phyloP scores from a whole-genome alignment of 2,113 vertebrate species.

The Nicator chloris region DNA sequence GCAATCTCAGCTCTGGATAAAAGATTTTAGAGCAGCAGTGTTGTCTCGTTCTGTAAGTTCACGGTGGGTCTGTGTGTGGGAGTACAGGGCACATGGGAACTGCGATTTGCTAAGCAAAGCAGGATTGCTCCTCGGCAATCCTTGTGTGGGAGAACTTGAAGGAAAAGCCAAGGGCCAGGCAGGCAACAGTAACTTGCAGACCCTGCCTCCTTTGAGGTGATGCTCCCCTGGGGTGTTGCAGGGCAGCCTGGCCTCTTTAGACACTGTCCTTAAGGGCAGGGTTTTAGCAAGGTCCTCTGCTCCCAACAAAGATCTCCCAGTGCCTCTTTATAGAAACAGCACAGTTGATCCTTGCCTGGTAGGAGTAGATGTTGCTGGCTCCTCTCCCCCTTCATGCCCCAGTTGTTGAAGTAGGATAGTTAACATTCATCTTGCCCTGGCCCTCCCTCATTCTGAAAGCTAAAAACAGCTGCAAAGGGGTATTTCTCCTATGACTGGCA shows the following conservation, averaged over 20 bases:
- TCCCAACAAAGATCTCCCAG: not conserved
- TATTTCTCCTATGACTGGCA: not conserved
- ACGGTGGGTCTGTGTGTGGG: constrained; percentile 21
- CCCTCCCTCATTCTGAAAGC: not conserved
- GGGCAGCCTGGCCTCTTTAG: not conserved
- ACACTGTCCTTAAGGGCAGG: not conserved
- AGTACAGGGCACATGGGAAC: constrained; percentile 11
- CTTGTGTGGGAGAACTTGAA: constrained; percentile 23
- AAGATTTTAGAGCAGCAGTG: not conserved
- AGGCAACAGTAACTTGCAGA: not conserved
- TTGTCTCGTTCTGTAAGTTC: not conserved
- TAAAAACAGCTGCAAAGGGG: not conserved
- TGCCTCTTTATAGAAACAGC: not conserved
- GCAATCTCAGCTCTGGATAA: not conserved
- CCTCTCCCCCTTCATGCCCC: not conserved
- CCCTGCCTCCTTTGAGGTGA: not conserved
- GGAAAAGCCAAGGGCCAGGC: not conserved
- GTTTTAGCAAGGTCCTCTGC: not conserved
- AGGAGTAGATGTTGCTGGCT: not conserved
- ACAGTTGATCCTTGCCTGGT: not conserved
- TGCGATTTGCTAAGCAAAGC: constrained; percentile 13
- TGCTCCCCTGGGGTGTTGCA: accelerated
- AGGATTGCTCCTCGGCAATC: not conserved
- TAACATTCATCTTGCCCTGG: not conserved
- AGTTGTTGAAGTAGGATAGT: not conserved